Conservation (phyloP, 2,797 vertebrate genomes). For the Fistularia commersonii region DNA sequence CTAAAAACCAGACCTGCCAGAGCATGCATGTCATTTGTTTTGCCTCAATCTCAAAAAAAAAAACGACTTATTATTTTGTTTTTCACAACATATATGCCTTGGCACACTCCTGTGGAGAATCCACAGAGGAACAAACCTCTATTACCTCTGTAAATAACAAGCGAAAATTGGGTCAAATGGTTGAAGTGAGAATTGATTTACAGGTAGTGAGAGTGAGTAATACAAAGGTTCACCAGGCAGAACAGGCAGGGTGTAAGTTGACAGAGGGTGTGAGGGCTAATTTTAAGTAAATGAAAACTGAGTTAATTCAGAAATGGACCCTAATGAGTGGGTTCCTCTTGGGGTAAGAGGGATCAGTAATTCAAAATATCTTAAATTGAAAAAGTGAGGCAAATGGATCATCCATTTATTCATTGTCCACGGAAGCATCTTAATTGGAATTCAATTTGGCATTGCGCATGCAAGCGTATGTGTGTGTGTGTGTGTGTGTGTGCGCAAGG, state of each 20-base stretch:
- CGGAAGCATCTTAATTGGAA: slow-evolving; percentile 69
- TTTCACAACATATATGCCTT: slow-evolving; percentile 10
- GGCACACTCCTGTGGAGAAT: slow-evolving; percentile 16
- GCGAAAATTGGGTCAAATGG: slow-evolving; percentile 57
- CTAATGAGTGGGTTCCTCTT: slow-evolving; percentile 56
- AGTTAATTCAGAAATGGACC: slow-evolving; percentile 39
- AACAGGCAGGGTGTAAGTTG: slow-evolving; percentile 37
- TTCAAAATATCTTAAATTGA: slow-evolving; percentile 56
- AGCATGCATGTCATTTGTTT: no score
- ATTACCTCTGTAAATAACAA: slow-evolving; percentile 42
- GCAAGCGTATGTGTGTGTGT: slow-evolving; percentile 18
- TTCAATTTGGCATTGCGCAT: slow-evolving; percentile 60
- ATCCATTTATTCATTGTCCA: slow-evolving; percentile 60
- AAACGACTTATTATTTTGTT: no score
- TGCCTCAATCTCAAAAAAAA: no score
- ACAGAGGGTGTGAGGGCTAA: slow-evolving; percentile 10
- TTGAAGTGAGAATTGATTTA: slow-evolving; percentile 76
- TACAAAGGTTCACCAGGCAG: slow-evolving; percentile 71
- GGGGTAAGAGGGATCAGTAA: slow-evolving; percentile 47
- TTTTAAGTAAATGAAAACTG: slow-evolving; percentile 24
- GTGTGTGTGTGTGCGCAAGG: slow-evolving; percentile 16
- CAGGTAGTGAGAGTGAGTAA: slow-evolving; percentile 60
- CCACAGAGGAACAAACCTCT: slow-evolving; percentile 37
- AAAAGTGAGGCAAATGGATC: slow-evolving; percentile 55
- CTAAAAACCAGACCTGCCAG: no score